A percentile compares a stretch with the other conserved stretches of the same genome.
phyloP scores from a whole-genome alignment of 2,888 invertebrate species.

The Odontocolon sp. region DNA sequence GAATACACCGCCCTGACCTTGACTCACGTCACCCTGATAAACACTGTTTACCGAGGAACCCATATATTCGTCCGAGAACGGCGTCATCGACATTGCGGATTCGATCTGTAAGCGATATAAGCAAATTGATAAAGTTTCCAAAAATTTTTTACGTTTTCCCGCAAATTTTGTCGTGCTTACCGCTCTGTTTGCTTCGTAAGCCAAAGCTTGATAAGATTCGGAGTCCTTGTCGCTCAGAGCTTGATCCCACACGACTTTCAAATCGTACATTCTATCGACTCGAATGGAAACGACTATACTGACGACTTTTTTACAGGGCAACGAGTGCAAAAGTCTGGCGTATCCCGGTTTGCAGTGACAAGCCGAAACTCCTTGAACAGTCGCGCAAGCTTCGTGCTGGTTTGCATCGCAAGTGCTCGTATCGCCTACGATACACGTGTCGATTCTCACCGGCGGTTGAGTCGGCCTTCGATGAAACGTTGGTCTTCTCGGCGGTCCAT shows the following conservation, averaged over 20 bases:
- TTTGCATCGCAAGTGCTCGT: conserved; percentile 94
- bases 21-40: conserved; percentile 87
- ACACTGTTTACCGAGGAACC: conserved; percentile 90
- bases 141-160: neutral
- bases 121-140: neutral
- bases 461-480: conserved; percentile 84
- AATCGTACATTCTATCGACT: conserved; percentile 92
- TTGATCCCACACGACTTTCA: conserved; percentile 89
- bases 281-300: conserved; percentile 90
- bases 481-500: conserved; percentile 81
- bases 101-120: conserved; percentile 85
- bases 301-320: conserved; percentile 83
- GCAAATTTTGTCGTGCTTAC: conserved; percentile 83
- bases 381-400: conserved; percentile 93
- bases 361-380: conserved; percentile 90
- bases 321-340: conserved; percentile 75
- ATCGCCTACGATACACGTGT: conserved; percentile 96
- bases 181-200: conserved; percentile 93
- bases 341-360: conserved; percentile 92
- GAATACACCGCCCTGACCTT: conserved; percentile 88
- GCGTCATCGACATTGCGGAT: conserved; percentile 96
- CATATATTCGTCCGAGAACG: conserved; percentile 93
- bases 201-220: conserved; percentile 90
- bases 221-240: conserved; percentile 89
- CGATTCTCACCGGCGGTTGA: conserved; percentile 90